phyloP scores from a whole-genome alignment of 2,797 vertebrate genomes.

The Lateolabrax maculatus region DNA sequence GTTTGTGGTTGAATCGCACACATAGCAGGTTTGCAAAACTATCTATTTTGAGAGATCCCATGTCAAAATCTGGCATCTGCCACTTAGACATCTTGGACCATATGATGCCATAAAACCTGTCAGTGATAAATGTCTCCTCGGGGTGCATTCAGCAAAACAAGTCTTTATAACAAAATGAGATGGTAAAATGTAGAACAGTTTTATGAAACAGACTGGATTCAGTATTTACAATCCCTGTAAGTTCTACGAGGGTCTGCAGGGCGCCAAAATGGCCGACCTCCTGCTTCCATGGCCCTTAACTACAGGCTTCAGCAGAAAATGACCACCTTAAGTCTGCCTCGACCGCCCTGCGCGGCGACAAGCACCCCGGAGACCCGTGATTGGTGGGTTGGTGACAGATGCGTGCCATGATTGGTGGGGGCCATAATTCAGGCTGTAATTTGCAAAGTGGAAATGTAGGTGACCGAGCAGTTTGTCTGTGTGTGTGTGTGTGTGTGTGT shows the following conservation, averaged over 20 bases:
- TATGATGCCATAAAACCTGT: slow-evolving; percentile 33
- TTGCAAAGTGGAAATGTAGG: slow-evolving; percentile 82
- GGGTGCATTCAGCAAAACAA: slow-evolving; percentile 38
- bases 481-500: slow-evolving; percentile 23
- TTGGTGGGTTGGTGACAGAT: slow-evolving; percentile 79
- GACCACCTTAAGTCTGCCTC: slow-evolving; percentile 74
- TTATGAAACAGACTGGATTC: slow-evolving; percentile 43
- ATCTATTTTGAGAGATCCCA: slow-evolving; percentile 52
- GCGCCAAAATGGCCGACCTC: slow-evolving; percentile 72
- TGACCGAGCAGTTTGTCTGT: slow-evolving; percentile 66
- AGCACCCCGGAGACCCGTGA: slow-evolving; percentile 64
- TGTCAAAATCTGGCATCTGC: slow-evolving; percentile 58
- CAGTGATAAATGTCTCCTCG: slow-evolving; percentile 29
- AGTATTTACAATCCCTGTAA: slow-evolving; percentile 48
- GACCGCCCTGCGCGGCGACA: slow-evolving; percentile 70
- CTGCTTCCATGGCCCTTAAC: slow-evolving; percentile 81
- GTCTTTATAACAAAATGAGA: slow-evolving; percentile 24
- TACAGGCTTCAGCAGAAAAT: slow-evolving; percentile 82
- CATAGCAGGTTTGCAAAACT: slow-evolving; percentile 46
- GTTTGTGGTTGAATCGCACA: slow-evolving; percentile 55
- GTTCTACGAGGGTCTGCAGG: slow-evolving; percentile 66
- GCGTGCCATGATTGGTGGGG: slow-evolving; percentile 79
- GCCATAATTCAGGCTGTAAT: slow-evolving; percentile 81
- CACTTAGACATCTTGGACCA: slow-evolving; percentile 37
- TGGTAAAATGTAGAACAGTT: slow-evolving; percentile 20